These are phyloP conservation scores for Phenganax subtilis DNA, from an alignment of 92 coral and sea anemone genomes.

Conservation along the genomic window DNA sequence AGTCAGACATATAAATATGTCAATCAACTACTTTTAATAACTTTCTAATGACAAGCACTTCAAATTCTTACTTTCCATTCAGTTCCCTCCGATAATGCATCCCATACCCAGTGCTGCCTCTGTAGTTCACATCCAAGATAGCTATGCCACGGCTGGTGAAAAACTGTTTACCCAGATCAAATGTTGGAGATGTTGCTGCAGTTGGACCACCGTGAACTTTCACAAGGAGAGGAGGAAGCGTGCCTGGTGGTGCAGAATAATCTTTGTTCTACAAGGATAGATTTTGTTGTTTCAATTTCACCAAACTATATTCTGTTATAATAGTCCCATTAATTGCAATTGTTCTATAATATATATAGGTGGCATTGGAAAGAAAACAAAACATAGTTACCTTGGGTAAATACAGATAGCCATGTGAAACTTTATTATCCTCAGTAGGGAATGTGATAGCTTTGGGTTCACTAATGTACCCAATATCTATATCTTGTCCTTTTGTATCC, in stretches of 20 bases:
- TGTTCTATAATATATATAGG: too few species aligned
- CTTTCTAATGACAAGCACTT: too few species aligned
- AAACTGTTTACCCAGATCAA: conserved; percentile 59
- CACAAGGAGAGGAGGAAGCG: conserved; percentile 78
- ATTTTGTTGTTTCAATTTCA: not conserved
- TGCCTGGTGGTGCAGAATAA: conserved; percentile 66
- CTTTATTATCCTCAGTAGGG: conserved; percentile 62
- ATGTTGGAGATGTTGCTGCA: conserved; percentile 48
- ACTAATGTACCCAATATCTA: conserved; percentile 69
- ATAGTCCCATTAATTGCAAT: too few species aligned
- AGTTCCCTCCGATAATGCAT: conserved; percentile 69
- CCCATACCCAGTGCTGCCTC: conserved; percentile 91
- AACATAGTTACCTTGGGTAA: conserved; percentile 64
- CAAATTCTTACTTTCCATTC: conserved; percentile 55
- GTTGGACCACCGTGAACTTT: conserved; percentile 95
- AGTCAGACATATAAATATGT: not conserved
- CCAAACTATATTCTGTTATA: not conserved
- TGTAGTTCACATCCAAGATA: conserved; percentile 80
- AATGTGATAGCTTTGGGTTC: conserved; percentile 60
- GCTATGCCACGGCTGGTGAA: conserved; percentile 91
- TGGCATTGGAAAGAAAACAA: not conserved
- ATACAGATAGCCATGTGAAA: conserved; percentile 72
- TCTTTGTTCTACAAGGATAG: conserved; percentile 68
- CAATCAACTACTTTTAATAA: not conserved
- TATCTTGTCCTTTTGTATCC: conserved; percentile 45